A percentile compares a stretch with the other conserved stretches of the same genome.
phyloP scores from a whole-genome alignment of 2,888 invertebrate species.

The Phaonia tiefii region DNA sequence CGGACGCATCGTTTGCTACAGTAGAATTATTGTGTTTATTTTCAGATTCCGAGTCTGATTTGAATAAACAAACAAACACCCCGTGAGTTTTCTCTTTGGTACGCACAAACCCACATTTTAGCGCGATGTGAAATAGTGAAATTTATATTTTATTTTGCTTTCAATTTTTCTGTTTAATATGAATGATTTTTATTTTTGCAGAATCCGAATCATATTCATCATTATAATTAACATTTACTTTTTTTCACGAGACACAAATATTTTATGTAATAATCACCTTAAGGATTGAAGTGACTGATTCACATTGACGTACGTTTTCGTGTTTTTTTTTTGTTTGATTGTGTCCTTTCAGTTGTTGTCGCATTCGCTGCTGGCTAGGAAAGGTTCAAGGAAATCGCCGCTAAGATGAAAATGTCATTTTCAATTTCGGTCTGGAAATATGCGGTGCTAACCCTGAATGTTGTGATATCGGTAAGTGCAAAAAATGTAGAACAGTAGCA shows the following conservation, averaged over 20 bases:
- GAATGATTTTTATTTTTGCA: neutral
- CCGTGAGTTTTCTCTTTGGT: conserved; percentile 41
- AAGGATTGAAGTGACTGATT: neutral
- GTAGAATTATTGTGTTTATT: conserved; percentile 38
- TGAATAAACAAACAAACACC: conserved; percentile 26
- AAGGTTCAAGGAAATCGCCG: conserved; percentile 59
- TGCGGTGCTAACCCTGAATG: conserved; percentile 73
- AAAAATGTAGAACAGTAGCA: conserved; percentile 17
- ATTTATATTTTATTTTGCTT: neutral
- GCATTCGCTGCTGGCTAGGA: conserved; percentile 48
- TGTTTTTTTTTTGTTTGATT: conserved; percentile 39
- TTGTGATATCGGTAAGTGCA: conserved; percentile 75
- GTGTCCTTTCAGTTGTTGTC: conserved; percentile 53
- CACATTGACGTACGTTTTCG: neutral
- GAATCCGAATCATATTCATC: neutral
- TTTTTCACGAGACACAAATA: neutral
- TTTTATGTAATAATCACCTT: conserved; percentile 16
- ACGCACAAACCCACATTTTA: conserved; percentile 43
- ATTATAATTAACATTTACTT: neutral
- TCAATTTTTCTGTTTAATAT: conserved; percentile 6
- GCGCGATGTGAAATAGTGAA: neutral
- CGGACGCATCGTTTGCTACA: conserved; percentile 16
- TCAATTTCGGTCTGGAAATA: conserved; percentile 76
- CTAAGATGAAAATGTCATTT: conserved; percentile 74
- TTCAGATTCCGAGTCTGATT: conserved; percentile 38